Evolutionary conservation across 2,797 vertebrate species (phyloP).

Genomic region (Gallirallus australis): DNA sequence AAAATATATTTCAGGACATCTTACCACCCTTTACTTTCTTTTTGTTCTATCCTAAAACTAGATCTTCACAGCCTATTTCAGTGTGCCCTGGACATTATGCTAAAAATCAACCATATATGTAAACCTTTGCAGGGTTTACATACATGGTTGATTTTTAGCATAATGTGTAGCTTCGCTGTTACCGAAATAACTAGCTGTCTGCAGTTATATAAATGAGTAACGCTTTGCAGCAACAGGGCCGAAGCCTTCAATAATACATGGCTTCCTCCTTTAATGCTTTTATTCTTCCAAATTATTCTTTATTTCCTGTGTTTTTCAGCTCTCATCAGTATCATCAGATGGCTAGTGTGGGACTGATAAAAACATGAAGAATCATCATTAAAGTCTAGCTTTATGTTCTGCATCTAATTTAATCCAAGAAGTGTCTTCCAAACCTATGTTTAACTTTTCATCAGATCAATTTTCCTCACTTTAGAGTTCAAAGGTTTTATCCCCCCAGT

Average conservation of each 20-base stretch:
- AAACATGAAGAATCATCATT: conserved; percentile 8
- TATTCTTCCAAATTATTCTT: conserved; percentile 14
- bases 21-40: background rate
- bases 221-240: background rate
- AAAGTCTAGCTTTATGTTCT: conserved; percentile 16
- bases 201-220: background rate
- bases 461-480: conserved; percentile 23
- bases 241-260: background rate
- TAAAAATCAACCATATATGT: too few species aligned
- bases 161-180: background rate
- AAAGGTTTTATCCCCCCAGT: background rate
- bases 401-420: conserved; percentile 23
- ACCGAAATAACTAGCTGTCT: background rate
- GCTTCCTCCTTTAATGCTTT: background rate
- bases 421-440: background rate
- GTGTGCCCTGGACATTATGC: too few species aligned
- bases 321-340: background rate
- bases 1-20: background rate
- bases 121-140: background rate
- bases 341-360: background rate
- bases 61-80: background rate
- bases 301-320: background rate
- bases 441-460: conserved; percentile 15
- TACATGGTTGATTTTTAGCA: background rate
- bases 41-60: background rate